Conservation (phyloP, 2,888 invertebrate species). For the Agrotis segetum region DNA sequence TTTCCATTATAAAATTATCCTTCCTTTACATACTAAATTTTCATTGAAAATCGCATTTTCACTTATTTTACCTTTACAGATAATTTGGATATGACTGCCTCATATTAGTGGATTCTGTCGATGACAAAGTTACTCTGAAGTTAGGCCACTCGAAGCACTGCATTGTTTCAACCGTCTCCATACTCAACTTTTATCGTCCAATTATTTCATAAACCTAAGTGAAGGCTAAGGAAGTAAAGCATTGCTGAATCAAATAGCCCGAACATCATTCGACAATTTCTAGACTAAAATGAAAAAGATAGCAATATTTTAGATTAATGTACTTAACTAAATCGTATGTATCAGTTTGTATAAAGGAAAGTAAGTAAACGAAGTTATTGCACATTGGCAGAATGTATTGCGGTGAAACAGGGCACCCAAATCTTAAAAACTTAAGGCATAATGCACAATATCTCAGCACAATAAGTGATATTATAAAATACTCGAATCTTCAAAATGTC, state of each 20-base stretch:
- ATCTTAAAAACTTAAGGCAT: constrained; percentile 82
- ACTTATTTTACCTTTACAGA: constrained; percentile 62
- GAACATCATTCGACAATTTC: constrained; percentile 85
- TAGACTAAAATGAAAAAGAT: constrained; percentile 91
- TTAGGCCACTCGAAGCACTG: constrained; percentile 54
- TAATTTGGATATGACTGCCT: constrained; percentile 59
- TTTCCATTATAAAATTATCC: constrained; percentile 82
- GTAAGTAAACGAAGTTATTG: constrained; percentile 85
- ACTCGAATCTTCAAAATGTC: constrained; percentile 80
- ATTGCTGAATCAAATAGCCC: constrained; percentile 73
- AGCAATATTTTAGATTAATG: constrained; percentile 91
- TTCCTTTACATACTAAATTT: constrained; percentile 70
- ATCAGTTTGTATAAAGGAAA: constrained; percentile 89
- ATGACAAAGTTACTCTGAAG: constrained; percentile 22
- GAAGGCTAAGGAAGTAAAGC: constrained; percentile 56
- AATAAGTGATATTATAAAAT: constrained; percentile 81
- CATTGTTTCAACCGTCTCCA: constrained; percentile 55
- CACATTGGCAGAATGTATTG: constrained; percentile 84
- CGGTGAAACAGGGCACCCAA: constrained; percentile 85
- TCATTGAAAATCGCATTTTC: constrained; percentile 65
- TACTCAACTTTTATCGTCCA: constrained; percentile 58
- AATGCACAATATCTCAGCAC: constrained; percentile 89
- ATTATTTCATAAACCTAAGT: constrained; percentile 62
- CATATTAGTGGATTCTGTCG: constrained; percentile 45
- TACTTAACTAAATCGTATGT: constrained; percentile 86